Percentiles rank a stretch among this genome's conserved stretches.
phyloP scores from a whole-genome alignment of 30 jellyfish, hydroid and myxozoan species.

The Pelagia noctiluca region DNA sequence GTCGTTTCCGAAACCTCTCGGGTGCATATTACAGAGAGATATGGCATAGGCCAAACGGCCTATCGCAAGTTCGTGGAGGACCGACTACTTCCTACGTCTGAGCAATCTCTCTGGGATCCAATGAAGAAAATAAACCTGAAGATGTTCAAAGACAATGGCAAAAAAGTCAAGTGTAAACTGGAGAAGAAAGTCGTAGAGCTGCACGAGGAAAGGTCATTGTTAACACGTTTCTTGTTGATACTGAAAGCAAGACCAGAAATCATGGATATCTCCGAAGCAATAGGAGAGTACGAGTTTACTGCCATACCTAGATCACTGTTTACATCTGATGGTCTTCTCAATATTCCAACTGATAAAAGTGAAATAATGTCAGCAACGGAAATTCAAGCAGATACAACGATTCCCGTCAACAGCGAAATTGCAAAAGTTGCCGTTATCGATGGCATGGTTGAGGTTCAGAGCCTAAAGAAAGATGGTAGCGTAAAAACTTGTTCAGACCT shows the following conservation, averaged over 20 bases:
- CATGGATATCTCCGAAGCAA: constrained; percentile 55
- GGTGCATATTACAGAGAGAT: constrained; percentile 34
- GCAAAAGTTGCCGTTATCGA: constrained; percentile 50
- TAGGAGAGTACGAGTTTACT: constrained; percentile 52
- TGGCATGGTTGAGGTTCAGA: constrained; percentile 58
- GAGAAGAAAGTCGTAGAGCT: constrained; percentile 30
- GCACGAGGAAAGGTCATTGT: constrained; percentile 31
- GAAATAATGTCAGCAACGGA: constrained; percentile 52
- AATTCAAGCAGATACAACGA: constrained; percentile 30
- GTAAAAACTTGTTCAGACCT: constrained; percentile 50
- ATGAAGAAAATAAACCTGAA: neutral
- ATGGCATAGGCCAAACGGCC: constrained; percentile 45
- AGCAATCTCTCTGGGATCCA: constrained; percentile 4
- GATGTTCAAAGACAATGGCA: constrained; percentile 18
- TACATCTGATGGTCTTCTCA: constrained; percentile 53
- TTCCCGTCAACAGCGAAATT: constrained; percentile 33
- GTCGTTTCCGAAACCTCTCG: constrained; percentile 39
- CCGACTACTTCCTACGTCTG: constrained; percentile 5
- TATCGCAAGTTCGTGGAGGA: constrained; percentile 12
- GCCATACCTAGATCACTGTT: constrained; percentile 50
- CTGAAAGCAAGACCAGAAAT: constrained; percentile 48
- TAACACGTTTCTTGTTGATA: constrained; percentile 22
- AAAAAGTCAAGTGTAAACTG: constrained; percentile 40
- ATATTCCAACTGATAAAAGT: constrained; percentile 30
- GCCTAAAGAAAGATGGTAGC: constrained; percentile 46